Percentiles rank a stretch among this genome's conserved stretches.
Conservation (phyloP, 2,113 vertebrate genomes). For the Pollimyrus isidori region DNA sequence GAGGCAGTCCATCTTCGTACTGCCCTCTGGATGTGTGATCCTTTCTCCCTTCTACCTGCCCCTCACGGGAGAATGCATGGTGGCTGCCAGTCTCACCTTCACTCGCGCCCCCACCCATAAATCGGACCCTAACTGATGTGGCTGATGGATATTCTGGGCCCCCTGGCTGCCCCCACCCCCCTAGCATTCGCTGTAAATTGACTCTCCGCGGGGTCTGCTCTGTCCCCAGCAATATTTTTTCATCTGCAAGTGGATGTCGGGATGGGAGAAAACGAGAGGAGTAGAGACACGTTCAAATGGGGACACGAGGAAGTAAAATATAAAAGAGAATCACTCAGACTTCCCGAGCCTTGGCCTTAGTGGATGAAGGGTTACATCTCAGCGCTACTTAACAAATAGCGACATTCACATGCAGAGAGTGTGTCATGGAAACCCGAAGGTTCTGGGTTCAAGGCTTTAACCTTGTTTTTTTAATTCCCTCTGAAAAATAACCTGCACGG, state of each 20-base stretch:
- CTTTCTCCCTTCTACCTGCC: neutral
- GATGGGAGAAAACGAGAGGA: neutral
- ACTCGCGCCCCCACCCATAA: neutral
- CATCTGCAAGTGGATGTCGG: neutral
- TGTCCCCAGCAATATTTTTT: neutral
- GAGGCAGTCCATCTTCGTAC: neutral
- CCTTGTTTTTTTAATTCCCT: neutral
- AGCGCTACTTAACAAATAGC: neutral
- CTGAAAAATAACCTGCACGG: neutral
- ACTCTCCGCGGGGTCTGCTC: neutral
- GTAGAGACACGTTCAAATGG: neutral
- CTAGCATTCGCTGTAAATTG: neutral
- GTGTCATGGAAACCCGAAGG: neutral
- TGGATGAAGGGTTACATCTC: neutral
- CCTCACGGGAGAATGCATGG: neutral
- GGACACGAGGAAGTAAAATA: neutral
- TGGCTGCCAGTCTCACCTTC: constrained; percentile 10
- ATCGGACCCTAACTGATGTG: neutral
- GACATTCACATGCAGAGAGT: neutral
- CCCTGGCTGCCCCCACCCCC: neutral
- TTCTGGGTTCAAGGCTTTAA: neutral
- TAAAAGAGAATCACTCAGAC: neutral
- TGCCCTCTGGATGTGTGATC: neutral
- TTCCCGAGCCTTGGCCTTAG: neutral
- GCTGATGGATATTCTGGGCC: neutral